These are phyloP conservation scores for Brachyptera risi DNA, from an alignment of 2,888 invertebrate genomes.

Conservation along the genomic window DNA sequence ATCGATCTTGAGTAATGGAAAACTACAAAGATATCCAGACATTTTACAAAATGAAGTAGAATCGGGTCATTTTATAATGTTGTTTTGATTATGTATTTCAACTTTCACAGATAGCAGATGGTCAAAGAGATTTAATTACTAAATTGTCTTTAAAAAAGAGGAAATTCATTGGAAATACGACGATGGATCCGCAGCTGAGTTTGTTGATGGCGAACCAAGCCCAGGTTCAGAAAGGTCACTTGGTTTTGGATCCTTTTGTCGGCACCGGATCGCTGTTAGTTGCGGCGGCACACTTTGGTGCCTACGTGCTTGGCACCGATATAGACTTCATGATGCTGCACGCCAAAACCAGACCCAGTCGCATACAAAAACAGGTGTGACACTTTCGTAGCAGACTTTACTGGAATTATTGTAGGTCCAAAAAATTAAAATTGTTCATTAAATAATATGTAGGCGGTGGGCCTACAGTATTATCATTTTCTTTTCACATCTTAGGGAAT, in stretches of 20 bases:
- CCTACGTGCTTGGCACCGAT: constrained; percentile 80
- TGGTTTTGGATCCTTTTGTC: constrained; percentile 94
- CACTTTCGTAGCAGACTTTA: no score
- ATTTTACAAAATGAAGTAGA: no score
- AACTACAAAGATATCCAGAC: no score
- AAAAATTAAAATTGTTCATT: no score
- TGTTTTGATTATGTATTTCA: constrained; percentile 1
- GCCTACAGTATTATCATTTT: no score
- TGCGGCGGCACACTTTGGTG: constrained; percentile 86
- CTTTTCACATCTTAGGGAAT: no score
- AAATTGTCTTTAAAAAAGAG: constrained; percentile 82
- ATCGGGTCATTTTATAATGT: not conserved
- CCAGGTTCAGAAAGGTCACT: constrained; percentile 60
- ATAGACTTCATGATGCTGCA: constrained; percentile 94
- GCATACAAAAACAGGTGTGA: constrained; percentile 74
- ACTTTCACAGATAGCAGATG: constrained; percentile 68
- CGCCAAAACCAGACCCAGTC: constrained; percentile 74
- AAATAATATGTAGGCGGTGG: no score
- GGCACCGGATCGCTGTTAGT: constrained; percentile 79
- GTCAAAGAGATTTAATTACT: constrained; percentile 76
- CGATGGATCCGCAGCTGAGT: constrained; percentile 95
- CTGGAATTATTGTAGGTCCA: no score
- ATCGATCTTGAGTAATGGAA: no score
- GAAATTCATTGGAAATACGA: constrained; percentile 96
- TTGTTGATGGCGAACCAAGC: constrained; percentile 96